Conservation (phyloP, 2,113 vertebrate species). For the Spizaetus ornatus region DNA sequence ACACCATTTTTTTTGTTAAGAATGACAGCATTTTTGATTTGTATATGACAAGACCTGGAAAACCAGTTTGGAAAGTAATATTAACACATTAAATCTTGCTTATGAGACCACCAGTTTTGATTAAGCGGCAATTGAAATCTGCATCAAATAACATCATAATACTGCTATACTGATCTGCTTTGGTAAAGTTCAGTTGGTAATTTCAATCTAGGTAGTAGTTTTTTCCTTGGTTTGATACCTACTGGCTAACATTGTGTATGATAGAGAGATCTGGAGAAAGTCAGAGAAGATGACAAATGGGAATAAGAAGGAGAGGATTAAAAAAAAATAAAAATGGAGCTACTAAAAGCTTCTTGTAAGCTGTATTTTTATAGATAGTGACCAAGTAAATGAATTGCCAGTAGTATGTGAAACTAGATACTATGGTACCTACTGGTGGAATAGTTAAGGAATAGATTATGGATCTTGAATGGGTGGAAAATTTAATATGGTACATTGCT, state of each 20-base stretch:
- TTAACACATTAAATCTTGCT: no score
- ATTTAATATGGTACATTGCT: not conserved
- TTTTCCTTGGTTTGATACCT: not conserved
- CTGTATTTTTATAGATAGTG: not conserved
- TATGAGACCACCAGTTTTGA: no score
- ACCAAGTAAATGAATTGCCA: not conserved
- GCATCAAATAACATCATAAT: not conserved
- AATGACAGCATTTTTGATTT: no score
- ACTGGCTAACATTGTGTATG: not conserved
- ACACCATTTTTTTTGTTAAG: no score
- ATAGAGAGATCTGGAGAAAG: not conserved
- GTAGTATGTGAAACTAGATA: not conserved
- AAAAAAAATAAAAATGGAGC: not conserved
- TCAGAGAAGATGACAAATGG: not conserved
- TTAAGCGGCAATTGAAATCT: no score
- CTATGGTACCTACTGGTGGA: not conserved
- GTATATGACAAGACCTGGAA: no score
- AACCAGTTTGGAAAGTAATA: no score
- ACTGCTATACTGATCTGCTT: not conserved
- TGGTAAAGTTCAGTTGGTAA: not conserved
- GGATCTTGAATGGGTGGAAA: not conserved
- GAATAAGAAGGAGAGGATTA: not conserved
- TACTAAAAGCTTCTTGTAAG: not conserved
- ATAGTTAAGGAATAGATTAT: not conserved
- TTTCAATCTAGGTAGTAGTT: not conserved